phyloP scores from a whole-genome alignment of 2,113 vertebrate genomes.

The Guaruba guarouba region DNA sequence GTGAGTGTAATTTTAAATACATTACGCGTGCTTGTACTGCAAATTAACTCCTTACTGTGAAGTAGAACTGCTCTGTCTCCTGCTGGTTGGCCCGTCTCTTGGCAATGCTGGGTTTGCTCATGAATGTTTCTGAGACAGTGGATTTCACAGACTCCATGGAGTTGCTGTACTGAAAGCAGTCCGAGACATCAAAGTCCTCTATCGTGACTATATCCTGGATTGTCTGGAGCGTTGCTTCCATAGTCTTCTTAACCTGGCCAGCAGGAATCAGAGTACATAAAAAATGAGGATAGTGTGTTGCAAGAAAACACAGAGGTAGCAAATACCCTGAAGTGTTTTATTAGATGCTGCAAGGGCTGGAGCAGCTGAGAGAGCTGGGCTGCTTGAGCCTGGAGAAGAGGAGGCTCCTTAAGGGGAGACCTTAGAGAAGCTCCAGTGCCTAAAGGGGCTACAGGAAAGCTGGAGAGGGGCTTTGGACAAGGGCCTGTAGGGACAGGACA shows the following conservation, averaged over 20 bases:
- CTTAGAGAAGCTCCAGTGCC: neutral
- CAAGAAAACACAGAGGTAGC: neutral
- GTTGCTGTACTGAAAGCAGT: conserved; percentile 99
- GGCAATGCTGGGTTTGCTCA: conserved; percentile 98
- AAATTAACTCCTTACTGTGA: conserved; percentile 81
- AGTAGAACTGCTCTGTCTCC: conserved; percentile 98
- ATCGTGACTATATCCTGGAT: conserved; percentile 98
- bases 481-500: too few relatives aligned
- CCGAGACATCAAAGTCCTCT: conserved; percentile 95
- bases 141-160: conserved; percentile 99
- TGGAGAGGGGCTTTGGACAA: neutral
- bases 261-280: neutral
- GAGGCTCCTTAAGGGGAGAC: neutral
- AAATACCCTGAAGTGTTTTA: neutral
- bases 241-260: conserved; percentile 95
- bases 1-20: neutral
- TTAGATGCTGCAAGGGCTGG: neutral
- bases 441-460: neutral
- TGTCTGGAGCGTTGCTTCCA: conserved; percentile 97
- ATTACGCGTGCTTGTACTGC: fast-evolving
- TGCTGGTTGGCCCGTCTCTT: conserved; percentile 97
- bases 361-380: neutral
- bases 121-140: conserved; percentile 93
- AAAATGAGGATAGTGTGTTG: fast-evolving
- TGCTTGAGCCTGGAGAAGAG: neutral